Base-by-base conservation (phyloP, 2,113 vertebrate species). In the Aramus guarauna region DNA sequence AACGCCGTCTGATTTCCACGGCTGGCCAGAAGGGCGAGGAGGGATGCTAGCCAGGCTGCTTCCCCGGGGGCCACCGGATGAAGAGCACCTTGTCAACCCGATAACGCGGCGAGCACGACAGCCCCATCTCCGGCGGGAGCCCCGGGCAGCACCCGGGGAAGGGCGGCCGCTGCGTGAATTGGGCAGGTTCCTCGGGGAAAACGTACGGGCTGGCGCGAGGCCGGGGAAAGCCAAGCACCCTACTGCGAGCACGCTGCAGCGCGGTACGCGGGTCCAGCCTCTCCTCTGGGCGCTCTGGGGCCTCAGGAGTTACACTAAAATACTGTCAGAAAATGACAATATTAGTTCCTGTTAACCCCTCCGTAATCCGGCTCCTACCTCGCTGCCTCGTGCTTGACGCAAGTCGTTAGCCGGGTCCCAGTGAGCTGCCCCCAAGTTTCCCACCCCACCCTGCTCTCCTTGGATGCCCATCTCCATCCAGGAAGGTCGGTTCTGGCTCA, bases 191-290 rank as follows among this genome's bases (percentile, higher is more conserved):
- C 15, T 21, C 9, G 1, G 37, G 37, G 58, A 36, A 5, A 30
- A 24, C 2, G 12, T 6, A 7, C 10, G 2, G 53, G 79, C 43
- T 59, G 79, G 53, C 8, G 53, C 4, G 27, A 80, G 67, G 80
- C 24, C 4, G 21, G 20, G n/a, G 23, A 23, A 47, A 32, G 59
- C 27, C 48, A 17, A 26, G 39, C 0, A 20, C 39, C 81, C 58
- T 3, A 0, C 39, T 2, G 59, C 34, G 32, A 9, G 48, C 3
- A 4, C 3, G 48, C 0, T 9, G 56, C 12, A 7, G 45, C 5
- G 67, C 56, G 1, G 19, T 3, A 22, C 17, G 3, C 19, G 7
- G 48, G 37, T 32, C 41, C 3, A 5, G 43, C 9, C 73, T 68
- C 53, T 17, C 34, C 39, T 37, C 48, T 11, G 27, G 1, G 34